A percentile compares a stretch with the other conserved stretches of the same genome.
These are phyloP conservation scores for Erpobdella octoculata DNA, from an alignment of 2,888 invertebrate species.

Conservation along the genomic window DNA sequence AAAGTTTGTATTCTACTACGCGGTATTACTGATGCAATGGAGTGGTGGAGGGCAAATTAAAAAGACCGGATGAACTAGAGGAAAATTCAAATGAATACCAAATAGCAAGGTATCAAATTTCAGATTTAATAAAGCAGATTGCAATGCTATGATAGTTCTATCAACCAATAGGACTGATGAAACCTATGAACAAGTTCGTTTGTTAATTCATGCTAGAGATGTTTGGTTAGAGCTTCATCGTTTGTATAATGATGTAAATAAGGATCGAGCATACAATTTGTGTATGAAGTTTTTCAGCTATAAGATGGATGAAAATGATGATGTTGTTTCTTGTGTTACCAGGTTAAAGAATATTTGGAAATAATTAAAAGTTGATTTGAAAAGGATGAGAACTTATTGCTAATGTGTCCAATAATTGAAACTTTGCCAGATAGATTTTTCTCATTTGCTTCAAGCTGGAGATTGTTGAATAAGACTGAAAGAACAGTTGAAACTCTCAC, in stretches of 20 bases:
- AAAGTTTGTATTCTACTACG: too few species aligned
- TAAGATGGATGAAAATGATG: background rate
- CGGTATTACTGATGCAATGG: background rate
- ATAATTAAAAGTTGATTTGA: background rate
- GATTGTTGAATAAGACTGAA: background rate
- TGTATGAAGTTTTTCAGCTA: slow-evolving; percentile 1
- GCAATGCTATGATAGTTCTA: background rate
- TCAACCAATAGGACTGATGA: background rate
- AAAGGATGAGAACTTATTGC: background rate
- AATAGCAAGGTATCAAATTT: background rate
- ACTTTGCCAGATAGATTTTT: slow-evolving; percentile 1
- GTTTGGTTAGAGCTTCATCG: slow-evolving; percentile 1
- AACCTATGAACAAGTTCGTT: background rate
- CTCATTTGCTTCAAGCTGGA: background rate
- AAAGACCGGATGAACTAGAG: background rate
- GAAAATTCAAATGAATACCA: background rate
- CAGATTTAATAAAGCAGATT: background rate
- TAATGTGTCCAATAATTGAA: background rate
- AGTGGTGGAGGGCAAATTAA: background rate
- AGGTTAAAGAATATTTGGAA: too few species aligned
- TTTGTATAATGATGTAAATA: background rate
- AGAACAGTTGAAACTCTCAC: slow-evolving; percentile 1
- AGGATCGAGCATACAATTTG: background rate
- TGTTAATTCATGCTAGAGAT: background rate
- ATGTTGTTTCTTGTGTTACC: too few species aligned